Evolutionary conservation across 1,140 invertebrate species (phyloP), one percentile per base, ranked within the genome.

Genomic region (Meloidogyne hapla): DNA sequence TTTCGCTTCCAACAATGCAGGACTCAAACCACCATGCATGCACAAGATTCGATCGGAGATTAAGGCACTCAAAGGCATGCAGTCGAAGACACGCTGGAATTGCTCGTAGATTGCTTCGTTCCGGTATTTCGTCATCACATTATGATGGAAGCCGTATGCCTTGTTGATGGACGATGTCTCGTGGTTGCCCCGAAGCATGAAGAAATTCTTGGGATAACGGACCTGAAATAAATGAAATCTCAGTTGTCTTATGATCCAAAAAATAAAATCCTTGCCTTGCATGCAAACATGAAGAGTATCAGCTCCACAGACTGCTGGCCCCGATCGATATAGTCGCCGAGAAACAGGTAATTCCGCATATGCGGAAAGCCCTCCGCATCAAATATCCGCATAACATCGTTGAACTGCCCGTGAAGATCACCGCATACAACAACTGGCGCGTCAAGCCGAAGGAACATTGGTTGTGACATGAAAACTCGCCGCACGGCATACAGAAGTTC

Each of bases 111-210:
- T 15, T n/a, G 48, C 48, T 56, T 56, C 48, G 48, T 18, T 56
- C 18, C 18, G 2, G n/a, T 56, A 56, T 56, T 56, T 56, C 18
- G 18, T 56, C 48, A 56, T 56, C n/a, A 56, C 48, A 56, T n/a
- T 56, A 18, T 56, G 18, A n/a, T 56, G 8, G n/a, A 56, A 56
- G 3, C 48, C 48, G 12, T 56, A 56, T 2, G 18, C 18, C 6
- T 21, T 56, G 87, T 91, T 92, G 81, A 92, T 91, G 78, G 88
- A 89, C 45, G 90, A 90, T 84, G 90, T 91, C 87, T 92, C 91
- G 84, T 92, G 91, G 82, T 92, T 92, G 33, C 91, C 91, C 76
- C 91, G 86, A 38, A 92, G 87, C 9, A 92, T 84, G 84, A 90
- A 91, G 62, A 80, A 81, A 8, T 64, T n/a, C 23, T n/a, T 28